Percentiles rank a stretch among this genome's conserved stretches.
These are phyloP conservation scores for Epinephelus coioides DNA, from an alignment of 2,797 vertebrate genomes.

Conservation along the genomic window DNA sequence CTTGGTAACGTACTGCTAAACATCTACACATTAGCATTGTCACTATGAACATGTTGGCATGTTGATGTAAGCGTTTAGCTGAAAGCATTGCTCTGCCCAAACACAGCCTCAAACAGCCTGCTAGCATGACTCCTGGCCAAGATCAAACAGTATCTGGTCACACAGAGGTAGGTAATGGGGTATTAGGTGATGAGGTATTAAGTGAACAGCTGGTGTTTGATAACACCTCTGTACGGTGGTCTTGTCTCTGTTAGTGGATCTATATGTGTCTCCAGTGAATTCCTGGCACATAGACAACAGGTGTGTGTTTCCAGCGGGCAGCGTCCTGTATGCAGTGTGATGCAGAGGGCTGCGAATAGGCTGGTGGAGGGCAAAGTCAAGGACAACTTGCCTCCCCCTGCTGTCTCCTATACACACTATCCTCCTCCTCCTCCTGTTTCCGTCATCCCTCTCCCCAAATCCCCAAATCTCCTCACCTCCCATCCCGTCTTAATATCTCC, in stretches of 20 bases:
- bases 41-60: not conserved
- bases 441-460: conserved; percentile 24
- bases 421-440: conserved; percentile 8
- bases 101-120: not conserved
- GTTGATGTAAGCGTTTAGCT: not conserved
- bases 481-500: not conserved
- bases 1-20: not conserved
- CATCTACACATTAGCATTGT: not conserved
- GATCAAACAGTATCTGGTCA: conserved; percentile 7
- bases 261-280: conserved; percentile 39
- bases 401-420: not conserved
- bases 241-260: conserved; percentile 15
- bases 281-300: conserved; percentile 63
- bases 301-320: conserved; percentile 46
- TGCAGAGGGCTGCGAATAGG: conserved; percentile 36
- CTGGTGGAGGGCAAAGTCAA: conserved; percentile 52
- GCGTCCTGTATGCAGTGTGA: conserved; percentile 21
- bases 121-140: not conserved
- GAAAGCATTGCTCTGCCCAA: not conserved
- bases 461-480: conserved; percentile 26
- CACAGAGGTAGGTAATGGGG: not conserved
- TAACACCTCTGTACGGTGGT: conserved; percentile 2
- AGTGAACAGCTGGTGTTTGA: conserved; percentile 26
- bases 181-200: not conserved
- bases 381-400: conserved; percentile 21